Conservation (phyloP, 2,888 invertebrate species). For the Oscheius myriophilus region DNA sequence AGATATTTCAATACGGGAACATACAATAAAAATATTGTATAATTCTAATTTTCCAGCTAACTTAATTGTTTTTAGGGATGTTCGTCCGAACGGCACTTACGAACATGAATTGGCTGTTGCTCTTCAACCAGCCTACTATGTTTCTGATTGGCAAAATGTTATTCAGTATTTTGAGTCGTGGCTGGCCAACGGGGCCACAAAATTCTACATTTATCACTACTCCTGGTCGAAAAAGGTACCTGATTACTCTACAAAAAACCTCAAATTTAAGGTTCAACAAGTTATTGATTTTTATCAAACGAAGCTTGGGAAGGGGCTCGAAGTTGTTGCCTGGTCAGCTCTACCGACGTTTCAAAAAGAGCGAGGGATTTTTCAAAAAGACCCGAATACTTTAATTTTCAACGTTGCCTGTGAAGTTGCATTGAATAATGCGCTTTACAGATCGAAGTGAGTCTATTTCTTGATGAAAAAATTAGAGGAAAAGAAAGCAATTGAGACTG, state of each 20-base stretch:
- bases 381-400: slow-evolving; percentile 22
- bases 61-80: slow-evolving; percentile 7
- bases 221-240: slow-evolving; percentile 13
- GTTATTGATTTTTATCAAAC: slow-evolving; percentile 15
- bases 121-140: slow-evolving; percentile 23
- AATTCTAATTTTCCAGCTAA: no score
- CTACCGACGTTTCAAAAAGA: not conserved
- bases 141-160: slow-evolving; percentile 26
- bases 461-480: no score
- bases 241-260: no score
- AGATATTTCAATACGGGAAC: no score
- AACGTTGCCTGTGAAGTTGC: slow-evolving; percentile 6
- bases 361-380: not conserved
- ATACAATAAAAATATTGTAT: no score
- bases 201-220: slow-evolving; percentile 20
- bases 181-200: slow-evolving; percentile 20
- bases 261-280: not conserved
- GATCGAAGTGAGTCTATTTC: slow-evolving; percentile 15
- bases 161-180: slow-evolving; percentile 23
- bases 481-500: no score
- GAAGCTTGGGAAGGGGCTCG: slow-evolving; percentile 2
- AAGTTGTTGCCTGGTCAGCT: slow-evolving; percentile 20
- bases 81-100: slow-evolving; percentile 5
- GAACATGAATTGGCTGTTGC: slow-evolving; percentile 12
- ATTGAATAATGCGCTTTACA: slow-evolving; percentile 19